Base-by-base conservation (phyloP, 2,113 vertebrate genomes). In the Gavia stellata region DNA sequence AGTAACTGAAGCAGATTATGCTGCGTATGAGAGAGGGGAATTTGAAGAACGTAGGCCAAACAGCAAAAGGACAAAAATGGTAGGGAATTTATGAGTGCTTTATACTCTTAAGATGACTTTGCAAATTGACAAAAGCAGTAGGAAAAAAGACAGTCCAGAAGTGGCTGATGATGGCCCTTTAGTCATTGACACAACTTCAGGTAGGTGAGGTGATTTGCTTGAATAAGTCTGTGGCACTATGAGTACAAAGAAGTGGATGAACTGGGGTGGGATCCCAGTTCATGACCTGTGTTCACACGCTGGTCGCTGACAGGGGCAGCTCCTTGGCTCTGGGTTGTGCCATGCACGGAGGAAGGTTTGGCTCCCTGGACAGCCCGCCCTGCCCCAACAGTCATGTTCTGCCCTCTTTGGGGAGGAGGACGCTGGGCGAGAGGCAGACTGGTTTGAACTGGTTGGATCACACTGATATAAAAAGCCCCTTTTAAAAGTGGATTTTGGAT, bases 201-300 rank as follows among this genome's bases (percentile, higher is more conserved):
- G 40, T 52, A 85, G 14, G 19, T n/a, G 50, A 50, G 33, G 18
- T 42, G 34, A 70, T 86, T 53, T 66, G n/a, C 25, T 33, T 63
- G 38, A 74, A 77, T 36, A 84, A 38, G 20, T 62, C 38, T 44
- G 42, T 82, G 50, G 26, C 6, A 2, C 14, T 70, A 53, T 36
- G 25, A 42, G 45, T 45, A n/a, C 0, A 1, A 40, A 65, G 84
- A 19, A 49, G 20, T 24, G 38, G 19, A 17, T 59, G 50, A 86
- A 70, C 26, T 13, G 28, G 29, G 31, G 17, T 2, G 3, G 17
- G 18, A 70, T 86, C 10, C 16, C 24, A 52, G 47, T 7, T 47
- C 1, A 0, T 40, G 36, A 16, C 31, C 16, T 0, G 1, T 52
- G 44, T 52, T 75, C 33, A 28, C 0, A 3, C 31, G 10, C 18